Conservation (phyloP, 2,797 vertebrate genomes). For the Liasis olivaceus region DNA sequence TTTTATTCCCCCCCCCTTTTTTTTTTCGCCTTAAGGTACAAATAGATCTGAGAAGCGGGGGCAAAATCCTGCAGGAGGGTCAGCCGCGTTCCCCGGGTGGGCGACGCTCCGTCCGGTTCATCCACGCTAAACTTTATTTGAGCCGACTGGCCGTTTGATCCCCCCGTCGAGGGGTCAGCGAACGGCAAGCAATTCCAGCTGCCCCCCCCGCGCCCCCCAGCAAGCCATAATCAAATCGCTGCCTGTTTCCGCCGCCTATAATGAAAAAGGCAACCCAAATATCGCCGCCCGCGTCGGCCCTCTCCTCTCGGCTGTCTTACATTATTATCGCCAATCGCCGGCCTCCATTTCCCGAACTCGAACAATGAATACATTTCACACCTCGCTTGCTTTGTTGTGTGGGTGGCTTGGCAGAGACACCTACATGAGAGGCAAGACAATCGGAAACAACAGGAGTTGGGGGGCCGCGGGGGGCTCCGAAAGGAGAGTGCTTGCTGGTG, state of each 20-base stretch:
- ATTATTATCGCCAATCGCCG: too few relatives aligned
- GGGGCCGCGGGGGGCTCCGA: too few relatives aligned
- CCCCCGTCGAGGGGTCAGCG: conserved; percentile 83
- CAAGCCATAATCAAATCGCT: conserved; percentile 87
- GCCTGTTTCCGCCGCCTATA: conserved; percentile 87
- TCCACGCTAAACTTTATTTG: conserved; percentile 89
- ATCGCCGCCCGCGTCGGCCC: conserved; percentile 85
- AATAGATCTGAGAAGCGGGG: conserved; percentile 78
- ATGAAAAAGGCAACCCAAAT: conserved; percentile 87
- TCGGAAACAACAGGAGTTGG: too few relatives aligned
- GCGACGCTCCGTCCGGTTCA: conserved; percentile 79
- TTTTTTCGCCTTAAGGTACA: conserved; percentile 74
- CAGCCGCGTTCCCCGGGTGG: conserved; percentile 73
- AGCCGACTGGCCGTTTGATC: conserved; percentile 88
- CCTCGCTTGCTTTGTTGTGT: too few relatives aligned
- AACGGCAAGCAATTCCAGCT: conserved; percentile 80
- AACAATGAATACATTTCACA: too few relatives aligned
- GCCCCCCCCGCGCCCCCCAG: conserved; percentile 79
- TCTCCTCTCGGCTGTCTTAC: conserved; percentile 76
- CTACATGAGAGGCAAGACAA: too few relatives aligned
- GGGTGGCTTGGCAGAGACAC: too few relatives aligned
- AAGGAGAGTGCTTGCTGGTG: too few relatives aligned
- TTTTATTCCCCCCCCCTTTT: not conserved
- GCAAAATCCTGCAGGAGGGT: conserved; percentile 67
- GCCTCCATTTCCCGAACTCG: too few relatives aligned